Evolutionary conservation across 2,797 vertebrate genomes (phyloP).

Genomic region (Setipinna tenuifilis): DNA sequence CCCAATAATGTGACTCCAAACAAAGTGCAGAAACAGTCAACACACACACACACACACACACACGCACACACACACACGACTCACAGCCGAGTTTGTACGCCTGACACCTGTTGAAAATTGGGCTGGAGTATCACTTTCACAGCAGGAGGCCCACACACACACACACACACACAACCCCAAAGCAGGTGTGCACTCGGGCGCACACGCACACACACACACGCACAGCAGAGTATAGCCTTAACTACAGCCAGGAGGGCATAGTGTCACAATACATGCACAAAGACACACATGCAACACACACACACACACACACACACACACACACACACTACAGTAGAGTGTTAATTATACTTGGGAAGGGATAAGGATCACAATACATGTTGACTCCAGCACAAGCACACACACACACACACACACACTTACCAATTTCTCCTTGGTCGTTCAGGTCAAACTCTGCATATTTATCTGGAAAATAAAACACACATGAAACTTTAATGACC

Average conservation of each 20-base stretch:
- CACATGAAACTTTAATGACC: neutral
- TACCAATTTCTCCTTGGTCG: slow-evolving; percentile 96
- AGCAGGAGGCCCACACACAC: slow-evolving; percentile 1
- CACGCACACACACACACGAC: neutral
- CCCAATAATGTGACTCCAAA: too few relatives aligned
- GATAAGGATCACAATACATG: neutral
- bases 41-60: neutral
- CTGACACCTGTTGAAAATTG: slow-evolving; percentile 52
- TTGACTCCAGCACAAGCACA: neutral
- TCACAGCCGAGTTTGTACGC: slow-evolving; percentile 10
- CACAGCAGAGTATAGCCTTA: neutral
- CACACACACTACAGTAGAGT: neutral
- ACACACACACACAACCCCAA: neutral
- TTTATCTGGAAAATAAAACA: slow-evolving; percentile 85
- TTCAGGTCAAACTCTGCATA: slow-evolving; percentile 98
- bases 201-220: neutral
- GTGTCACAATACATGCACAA: neutral
- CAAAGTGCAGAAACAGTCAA: too few relatives aligned
- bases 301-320: neutral
- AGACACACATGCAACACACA: neutral
- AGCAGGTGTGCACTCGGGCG: neutral
- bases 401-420: slow-evolving; percentile 65
- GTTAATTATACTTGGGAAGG: neutral
- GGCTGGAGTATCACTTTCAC: slow-evolving; percentile 39
- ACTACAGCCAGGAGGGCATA: neutral